Evolutionary conservation across 2,888 invertebrate genomes (phyloP).

Genomic region (Oscheius myriophilus): DNA sequence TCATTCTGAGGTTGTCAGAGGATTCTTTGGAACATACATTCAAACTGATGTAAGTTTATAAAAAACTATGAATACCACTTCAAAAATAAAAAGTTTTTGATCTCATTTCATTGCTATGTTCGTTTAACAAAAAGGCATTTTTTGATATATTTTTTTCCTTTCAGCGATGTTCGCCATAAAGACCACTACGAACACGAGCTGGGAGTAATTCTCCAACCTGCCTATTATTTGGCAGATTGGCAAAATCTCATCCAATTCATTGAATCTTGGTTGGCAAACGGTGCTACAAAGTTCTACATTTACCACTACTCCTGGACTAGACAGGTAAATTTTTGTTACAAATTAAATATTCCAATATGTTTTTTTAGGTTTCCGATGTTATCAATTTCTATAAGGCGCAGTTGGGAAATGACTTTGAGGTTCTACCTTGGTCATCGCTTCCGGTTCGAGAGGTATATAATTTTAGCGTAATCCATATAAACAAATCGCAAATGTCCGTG

Average conservation of each 20-base stretch:
- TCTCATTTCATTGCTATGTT: no score
- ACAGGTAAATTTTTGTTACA: constrained; percentile 9
- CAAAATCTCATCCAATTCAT: constrained; percentile 21
- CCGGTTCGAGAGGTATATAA: background rate
- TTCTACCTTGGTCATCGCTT: constrained; percentile 2
- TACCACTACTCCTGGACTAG: constrained; percentile 12
- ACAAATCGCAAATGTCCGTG: no score
- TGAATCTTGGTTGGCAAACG: constrained; percentile 22
- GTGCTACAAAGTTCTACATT: constrained; percentile 16
- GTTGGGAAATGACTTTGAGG: background rate
- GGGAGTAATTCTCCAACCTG: constrained; percentile 13
- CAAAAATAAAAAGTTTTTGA: no score
- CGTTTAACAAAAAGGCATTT: no score
- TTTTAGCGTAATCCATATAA: background rate
- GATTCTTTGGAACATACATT: constrained; percentile 4
- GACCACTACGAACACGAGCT: background rate
- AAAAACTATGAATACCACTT: background rate
- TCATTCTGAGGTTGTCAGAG: background rate
- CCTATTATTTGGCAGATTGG: constrained; percentile 20
- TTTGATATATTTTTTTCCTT: no score
- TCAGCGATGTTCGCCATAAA: constrained; percentile 9
- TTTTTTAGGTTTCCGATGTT: background rate
- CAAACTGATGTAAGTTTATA: constrained; percentile 1
- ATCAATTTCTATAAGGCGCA: constrained; percentile 4
- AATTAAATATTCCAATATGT: background rate